phyloP scores from a whole-genome alignment of 2,113 vertebrate genomes.

The Tinamus guttatus region DNA sequence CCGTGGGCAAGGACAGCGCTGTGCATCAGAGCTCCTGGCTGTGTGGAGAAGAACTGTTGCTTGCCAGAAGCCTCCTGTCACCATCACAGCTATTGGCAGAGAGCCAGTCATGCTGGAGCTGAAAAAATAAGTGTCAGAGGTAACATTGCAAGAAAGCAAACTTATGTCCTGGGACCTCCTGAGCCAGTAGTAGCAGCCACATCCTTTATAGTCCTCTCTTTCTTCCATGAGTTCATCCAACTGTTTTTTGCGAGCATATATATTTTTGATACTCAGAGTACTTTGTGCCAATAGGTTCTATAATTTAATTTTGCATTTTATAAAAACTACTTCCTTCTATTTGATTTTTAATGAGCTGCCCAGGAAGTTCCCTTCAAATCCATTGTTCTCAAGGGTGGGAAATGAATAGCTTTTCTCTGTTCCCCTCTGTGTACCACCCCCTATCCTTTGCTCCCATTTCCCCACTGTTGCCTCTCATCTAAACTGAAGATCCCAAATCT shows the following conservation, averaged over 20 bases:
- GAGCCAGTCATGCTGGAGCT: background rate
- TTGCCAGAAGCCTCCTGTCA: background rate
- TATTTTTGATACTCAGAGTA: background rate
- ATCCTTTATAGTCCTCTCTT: background rate
- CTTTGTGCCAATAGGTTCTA: background rate
- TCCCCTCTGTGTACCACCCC: background rate
- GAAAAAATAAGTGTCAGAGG: background rate
- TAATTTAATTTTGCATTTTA: background rate
- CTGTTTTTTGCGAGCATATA: background rate
- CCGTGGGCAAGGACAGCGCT: background rate
- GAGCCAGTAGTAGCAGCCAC: background rate
- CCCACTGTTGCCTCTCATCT: background rate
- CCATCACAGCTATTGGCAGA: background rate
- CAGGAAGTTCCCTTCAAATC: background rate
- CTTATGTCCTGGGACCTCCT: background rate
- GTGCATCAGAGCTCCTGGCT: background rate
- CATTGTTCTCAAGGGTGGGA: background rate
- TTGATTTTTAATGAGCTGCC: background rate
- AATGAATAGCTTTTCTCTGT: background rate
- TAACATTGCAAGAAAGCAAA: background rate
- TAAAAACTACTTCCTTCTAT: background rate
- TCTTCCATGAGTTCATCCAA: background rate
- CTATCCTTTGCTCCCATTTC: background rate
- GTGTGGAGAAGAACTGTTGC: background rate
- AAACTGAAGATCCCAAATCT: background rate